phyloP scores from a whole-genome alignment of 1,140 invertebrate species.

The Procambarus clarkii region DNA sequence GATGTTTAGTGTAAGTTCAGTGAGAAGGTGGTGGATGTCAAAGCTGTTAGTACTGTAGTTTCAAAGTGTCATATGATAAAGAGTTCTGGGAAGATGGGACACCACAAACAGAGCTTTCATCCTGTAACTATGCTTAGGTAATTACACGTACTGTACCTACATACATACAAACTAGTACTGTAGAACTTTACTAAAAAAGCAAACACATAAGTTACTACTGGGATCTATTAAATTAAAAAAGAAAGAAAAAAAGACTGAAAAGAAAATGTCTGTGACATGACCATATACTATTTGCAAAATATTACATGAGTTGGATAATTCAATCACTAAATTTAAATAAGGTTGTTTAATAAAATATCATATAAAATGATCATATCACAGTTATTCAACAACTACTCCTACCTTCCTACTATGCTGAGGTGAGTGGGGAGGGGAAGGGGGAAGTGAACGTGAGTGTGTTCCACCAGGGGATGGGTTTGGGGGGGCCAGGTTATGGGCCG shows the following conservation, averaged over 20 bases:
- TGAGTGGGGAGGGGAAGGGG: conserved; percentile 86
- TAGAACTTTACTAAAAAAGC: neutral
- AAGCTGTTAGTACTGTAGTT: too few species aligned
- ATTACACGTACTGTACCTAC: too few species aligned
- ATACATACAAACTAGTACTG: neutral
- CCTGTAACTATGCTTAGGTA: too few species aligned
- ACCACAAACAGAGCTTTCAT: too few species aligned
- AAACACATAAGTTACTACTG: neutral
- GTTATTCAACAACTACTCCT: conserved; percentile 50
- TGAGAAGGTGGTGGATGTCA: too few species aligned
- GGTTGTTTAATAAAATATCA: neutral
- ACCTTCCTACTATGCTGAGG: conserved; percentile 80
- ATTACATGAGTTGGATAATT: neutral
- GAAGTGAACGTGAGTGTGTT: conserved; percentile 83
- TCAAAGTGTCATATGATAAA: too few species aligned
- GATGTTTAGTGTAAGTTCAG: too few species aligned
- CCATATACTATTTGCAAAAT: neutral
- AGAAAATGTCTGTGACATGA: neutral
- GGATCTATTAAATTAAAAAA: neutral
- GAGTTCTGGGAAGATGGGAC: too few species aligned
- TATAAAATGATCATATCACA: conserved; percentile 6
- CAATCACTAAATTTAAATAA: neutral
- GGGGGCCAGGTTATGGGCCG: conserved; percentile 79
- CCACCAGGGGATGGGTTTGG: conserved; percentile 76
- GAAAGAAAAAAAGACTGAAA: neutral